Base-by-base conservation (phyloP, 2,113 vertebrate species). In the Alethe diademata region DNA sequence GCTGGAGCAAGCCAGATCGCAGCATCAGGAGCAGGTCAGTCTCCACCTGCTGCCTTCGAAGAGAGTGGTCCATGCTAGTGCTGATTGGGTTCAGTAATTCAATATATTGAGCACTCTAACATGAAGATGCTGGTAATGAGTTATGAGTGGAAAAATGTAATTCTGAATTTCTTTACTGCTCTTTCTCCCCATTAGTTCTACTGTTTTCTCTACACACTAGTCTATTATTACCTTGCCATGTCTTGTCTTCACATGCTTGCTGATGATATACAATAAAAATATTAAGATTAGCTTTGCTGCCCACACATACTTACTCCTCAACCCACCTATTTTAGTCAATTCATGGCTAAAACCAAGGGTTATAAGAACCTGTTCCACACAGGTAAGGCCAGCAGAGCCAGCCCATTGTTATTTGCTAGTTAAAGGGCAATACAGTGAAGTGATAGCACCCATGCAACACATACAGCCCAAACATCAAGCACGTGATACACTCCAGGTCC, bases 21-120 rank as follows among this genome's bases (percentile, higher is more conserved):
- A 98, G 90, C 98, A 98, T 78, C 98, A 98, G 81, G 98, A 98
- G 25, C 98, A 98, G 98, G 98, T 99, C 96, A 98, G 98, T 97
- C 28, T 47, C 33, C 5, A 3, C 11, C 66, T 78, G 25, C 7
- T 61, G 28, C 12, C 29, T 73, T 54, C 58, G 56, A 69, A 47
- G 28, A 47, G 28, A 65, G 29, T 3, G 81, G 48, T 53, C 35
- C 20, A 4, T 58, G 35, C 11, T 31, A 19, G 17, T 56, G 8
- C 19, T 38, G 38, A 24, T 2, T 13, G 12, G 5, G 19, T 51
- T 70, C 60, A 72, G 54, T 78, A 35, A 14, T 48, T n/a, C 72
- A 78, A 73, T n/a, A 7, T 1, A 13, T 38, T 13, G 62, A 69
- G 20, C 19, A 2, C 29, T 78, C 36, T 54, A 65, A 24, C 8